Evolutionary conservation across 2,888 invertebrate genomes (phyloP), one percentile per base, ranked within the genome.

Genomic region (Caenorhabditis zanzibari): DNA sequence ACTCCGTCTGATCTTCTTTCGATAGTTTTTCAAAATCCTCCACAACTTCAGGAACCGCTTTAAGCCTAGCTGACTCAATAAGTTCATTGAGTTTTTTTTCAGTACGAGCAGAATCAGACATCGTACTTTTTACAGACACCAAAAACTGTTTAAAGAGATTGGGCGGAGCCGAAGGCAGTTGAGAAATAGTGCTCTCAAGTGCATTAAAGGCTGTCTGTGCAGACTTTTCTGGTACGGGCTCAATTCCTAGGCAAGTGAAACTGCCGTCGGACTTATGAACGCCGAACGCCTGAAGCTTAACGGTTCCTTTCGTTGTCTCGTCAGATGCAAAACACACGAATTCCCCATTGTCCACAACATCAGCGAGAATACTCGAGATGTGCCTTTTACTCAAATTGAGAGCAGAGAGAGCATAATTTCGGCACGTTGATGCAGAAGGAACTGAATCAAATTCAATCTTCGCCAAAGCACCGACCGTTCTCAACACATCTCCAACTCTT

Each of bases 141-240:
- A 73, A 10, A 19, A 73, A 49, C 26, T 73, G 35, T n/a, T 73
- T 28, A 14, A 74, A 64, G 35, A 63, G 64, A 52, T 74, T 52
- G 6, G 22, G 52, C 0, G 74, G 12, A 41, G 63, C 63, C 26
- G 24, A 54, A 4, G 74, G 54, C 41, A 64, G 14, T 12, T 26
- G 14, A 7, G 9, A 16, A 2, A 64, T 26, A 10, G 38, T 16
- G 16, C 12, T 4, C 28, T n/a, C 28, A 5, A 74, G 54, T 10
- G 24, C 49, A 7, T 64, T 22, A 7, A 74, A 54, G 10, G 74
- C 74, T 14, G 74, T 74, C 35, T 41, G 38, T 14, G 74, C 74
- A 2, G 74, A 74, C 38, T 74, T 74, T 26, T 74, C 74, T n/a
- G 44, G 63, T 2, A 74, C 74, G 10, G 22, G 74, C 7, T 63